Evolutionary conservation across 2,113 vertebrate species (phyloP), one percentile per base, ranked within the genome.

Genomic region (Petromus typicus): DNA sequence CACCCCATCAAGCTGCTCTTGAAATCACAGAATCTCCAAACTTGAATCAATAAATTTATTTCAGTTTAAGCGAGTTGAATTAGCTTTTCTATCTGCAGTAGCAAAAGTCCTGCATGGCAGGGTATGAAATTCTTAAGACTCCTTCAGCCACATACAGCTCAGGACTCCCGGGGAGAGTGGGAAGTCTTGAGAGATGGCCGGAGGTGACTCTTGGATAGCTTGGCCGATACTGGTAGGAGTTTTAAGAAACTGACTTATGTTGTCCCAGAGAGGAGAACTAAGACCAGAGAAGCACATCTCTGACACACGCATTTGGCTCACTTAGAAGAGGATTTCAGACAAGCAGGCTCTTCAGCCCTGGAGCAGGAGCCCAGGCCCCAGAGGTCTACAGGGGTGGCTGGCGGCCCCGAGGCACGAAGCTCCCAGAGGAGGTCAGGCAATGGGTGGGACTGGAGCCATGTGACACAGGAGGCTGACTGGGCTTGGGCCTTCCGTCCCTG

Each of bases 31-130:
- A 45, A 34, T 13, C 67, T 89, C 45, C 89, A 89, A 69, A 76
- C n/a, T 25, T 16, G 17, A 95, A 61, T 91, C 57, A 71, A 48
- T 85, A 80, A 2, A 54, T 97, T 97, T 97, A 97, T 97, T 97
- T 91, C 97, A 81, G 54, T 40, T 43, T 59, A 95, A 96, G 97
- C 95, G 95, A 79, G 67, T 57, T 81, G 67, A 78, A 17, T 14
- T 79, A 37, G 83, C 76, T 51, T 92, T 93, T 63, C 76, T 67
- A 17, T 40, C 34, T 75, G 95, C 85, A 80, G 3, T 61, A 78
- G 93, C 93, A 64, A 17, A 71, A 87, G 79, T 96, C 56, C 79
- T 78, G 81, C 6, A n/a, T 32, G 73, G 59, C 61, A 93, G 78
- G 25, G 37, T 37, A n/a, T 23, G 80, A 7, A 79, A 67, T 34